Evolutionary conservation across 2,797 vertebrate species (phyloP).

Genomic region (Sus cebifrons): DNA sequence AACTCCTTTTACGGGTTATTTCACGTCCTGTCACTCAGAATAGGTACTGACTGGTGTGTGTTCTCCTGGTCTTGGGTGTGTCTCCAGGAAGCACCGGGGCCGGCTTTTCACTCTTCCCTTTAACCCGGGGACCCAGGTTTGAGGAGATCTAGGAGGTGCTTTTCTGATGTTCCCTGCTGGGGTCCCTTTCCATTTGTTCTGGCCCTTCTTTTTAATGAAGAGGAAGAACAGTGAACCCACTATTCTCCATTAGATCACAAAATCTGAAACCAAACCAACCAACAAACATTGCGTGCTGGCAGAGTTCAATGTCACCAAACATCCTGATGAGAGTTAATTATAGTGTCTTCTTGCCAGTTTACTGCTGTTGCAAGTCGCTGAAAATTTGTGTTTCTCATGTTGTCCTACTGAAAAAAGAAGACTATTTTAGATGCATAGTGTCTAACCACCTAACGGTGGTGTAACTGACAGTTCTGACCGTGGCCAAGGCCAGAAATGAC

Average conservation of each 20-base stretch:
- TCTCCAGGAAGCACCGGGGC: neutral
- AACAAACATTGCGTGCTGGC: neutral
- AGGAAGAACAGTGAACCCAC: neutral
- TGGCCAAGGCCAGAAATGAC: slow-evolving; percentile 30
- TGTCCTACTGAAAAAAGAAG: slow-evolving; percentile 30
- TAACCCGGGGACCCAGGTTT: neutral
- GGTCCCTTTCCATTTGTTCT: neutral
- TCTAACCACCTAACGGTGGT: neutral
- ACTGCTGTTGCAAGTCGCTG: slow-evolving; percentile 37
- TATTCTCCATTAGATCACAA: slow-evolving; percentile 5
- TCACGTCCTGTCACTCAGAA: neutral
- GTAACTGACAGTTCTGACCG: neutral
- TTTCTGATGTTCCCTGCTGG: neutral
- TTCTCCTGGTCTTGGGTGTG: neutral
- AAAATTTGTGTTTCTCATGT: slow-evolving; percentile 45
- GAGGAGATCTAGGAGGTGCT: neutral
- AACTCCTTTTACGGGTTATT: neutral
- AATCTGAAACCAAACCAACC: slow-evolving; percentile 20
- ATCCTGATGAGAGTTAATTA: neutral
- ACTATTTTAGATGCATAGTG: neutral
- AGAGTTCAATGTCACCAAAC: neutral
- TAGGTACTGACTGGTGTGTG: neutral
- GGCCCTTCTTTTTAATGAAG: neutral
- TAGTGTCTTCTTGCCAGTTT: slow-evolving; percentile 6
- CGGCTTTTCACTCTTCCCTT: neutral